A percentile compares a stretch with the other conserved stretches of the same genome.
Evolutionary conservation across 2,888 invertebrate species (phyloP).

Genomic region (Meliscaeva auricollis): DNA sequence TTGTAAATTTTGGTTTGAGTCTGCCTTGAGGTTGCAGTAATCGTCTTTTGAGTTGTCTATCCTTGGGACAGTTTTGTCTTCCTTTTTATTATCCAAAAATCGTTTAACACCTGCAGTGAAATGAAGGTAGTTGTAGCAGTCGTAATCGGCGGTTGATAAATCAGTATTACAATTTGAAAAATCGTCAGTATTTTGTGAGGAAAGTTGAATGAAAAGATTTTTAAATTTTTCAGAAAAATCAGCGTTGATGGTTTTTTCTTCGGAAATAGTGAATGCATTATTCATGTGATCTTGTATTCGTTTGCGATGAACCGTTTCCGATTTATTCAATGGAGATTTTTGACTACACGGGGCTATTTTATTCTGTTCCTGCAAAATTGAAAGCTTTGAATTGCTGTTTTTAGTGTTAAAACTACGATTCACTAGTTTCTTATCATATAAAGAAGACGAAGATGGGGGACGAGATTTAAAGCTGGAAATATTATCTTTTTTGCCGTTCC

Average conservation of each 20-base stretch:
- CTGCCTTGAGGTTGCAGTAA: slow-evolving; percentile 31
- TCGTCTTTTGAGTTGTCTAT: slow-evolving; percentile 13
- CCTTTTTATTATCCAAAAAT: no score
- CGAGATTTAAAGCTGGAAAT: slow-evolving; percentile 33
- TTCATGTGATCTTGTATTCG: slow-evolving; percentile 44
- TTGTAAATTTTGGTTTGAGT: slow-evolving; percentile 25
- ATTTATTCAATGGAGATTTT: slow-evolving; percentile 37
- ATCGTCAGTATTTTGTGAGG: slow-evolving; percentile 3
- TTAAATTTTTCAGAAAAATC: slow-evolving; percentile 56
- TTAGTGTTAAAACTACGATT: not conserved
- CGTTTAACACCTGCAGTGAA: slow-evolving; percentile 25
- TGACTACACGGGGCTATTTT: slow-evolving; percentile 14
- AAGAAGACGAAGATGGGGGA: slow-evolving; percentile 18
- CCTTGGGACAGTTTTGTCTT: not conserved
- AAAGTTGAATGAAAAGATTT: slow-evolving; percentile 20
- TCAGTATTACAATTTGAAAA: slow-evolving; percentile 22
- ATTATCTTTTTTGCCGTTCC: slow-evolving; percentile 80
- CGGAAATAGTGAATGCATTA: slow-evolving; percentile 56
- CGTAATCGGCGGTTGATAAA: slow-evolving; percentile 30
- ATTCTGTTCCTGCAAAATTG: slow-evolving; percentile 49
- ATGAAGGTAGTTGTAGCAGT: slow-evolving; percentile 43
- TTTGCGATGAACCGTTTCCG: slow-evolving; percentile 46
- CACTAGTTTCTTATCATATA: slow-evolving; percentile 34
- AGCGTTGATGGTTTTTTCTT: slow-evolving; percentile 48
- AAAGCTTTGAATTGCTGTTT: slow-evolving; percentile 58